Evolutionary conservation across 2,113 vertebrate species (phyloP).

Genomic region (Myodes glareolus): DNA sequence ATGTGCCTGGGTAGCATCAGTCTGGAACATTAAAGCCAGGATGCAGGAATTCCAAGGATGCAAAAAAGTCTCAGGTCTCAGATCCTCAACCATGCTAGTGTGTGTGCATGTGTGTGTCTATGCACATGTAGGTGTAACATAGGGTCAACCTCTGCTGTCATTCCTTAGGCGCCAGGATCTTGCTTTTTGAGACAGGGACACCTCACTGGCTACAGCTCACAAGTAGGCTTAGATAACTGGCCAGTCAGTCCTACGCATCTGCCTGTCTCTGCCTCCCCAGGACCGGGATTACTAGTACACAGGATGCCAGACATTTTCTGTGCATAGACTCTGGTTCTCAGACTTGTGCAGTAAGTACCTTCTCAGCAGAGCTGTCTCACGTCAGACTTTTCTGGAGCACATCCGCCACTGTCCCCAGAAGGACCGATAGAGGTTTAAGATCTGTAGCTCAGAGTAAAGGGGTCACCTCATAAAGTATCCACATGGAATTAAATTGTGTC

Average conservation of each 20-base stretch:
- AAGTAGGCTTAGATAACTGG: neutral
- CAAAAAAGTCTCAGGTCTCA: neutral
- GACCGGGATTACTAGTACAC: too few species aligned
- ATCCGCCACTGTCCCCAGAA: neutral
- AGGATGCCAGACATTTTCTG: neutral
- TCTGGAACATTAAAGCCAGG: neutral
- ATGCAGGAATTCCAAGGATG: neutral
- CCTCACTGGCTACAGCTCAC: too few species aligned
- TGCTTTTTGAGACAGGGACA: neutral
- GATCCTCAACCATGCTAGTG: accelerated
- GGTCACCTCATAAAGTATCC: neutral
- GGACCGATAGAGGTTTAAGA: neutral
- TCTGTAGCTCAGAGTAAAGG: neutral
- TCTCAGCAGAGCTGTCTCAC: neutral
- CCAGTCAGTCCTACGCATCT: neutral
- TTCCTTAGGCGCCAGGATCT: neutral
- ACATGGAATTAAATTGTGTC: neutral
- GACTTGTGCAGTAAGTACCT: neutral
- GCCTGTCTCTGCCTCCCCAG: neutral
- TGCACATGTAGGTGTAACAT: neutral
- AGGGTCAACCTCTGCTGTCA: too few species aligned
- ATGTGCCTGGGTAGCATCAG: accelerated
- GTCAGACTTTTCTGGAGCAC: neutral
- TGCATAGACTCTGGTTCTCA: neutral
- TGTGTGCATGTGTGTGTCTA: neutral